Base-by-base conservation (phyloP, 1,140 invertebrate genomes). In the Myzus persicae region DNA sequence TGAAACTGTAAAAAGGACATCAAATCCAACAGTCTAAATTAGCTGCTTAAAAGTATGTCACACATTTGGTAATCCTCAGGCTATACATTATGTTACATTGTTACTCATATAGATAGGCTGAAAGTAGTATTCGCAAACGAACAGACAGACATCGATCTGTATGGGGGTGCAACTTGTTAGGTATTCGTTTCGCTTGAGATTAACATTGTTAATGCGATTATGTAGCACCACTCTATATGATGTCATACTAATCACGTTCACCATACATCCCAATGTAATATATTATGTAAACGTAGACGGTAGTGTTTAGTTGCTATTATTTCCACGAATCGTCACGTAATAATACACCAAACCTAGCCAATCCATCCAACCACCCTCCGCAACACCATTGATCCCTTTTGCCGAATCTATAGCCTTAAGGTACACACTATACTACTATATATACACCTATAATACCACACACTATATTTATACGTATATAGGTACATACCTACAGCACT, bases 281-380 rank as follows among this genome's bases (percentile, higher is more conserved):
- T n/a, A 67, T 31, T 67, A 67, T 67, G 31, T 18, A n/a, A 14
- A 31, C 48, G 31, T 1, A 76, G 14, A 76, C 59, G 59, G 31
- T 76, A 76, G 59, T 76, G n/a, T 76, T 76, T 76, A 76, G 31
- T 76, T 76, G 59, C 59, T 14, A 76, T 76, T n/a, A 76, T 76
- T 76, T 76, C 59, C 31, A 76, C 59, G 59, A 76, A 76, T 14
- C 3, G 14, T n/a, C 59, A 76, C 59, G 59, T 76, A 76, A 76
- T 76, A 76, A 76, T 76, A 76, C 59, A 76, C 59, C 59, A n/a
- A n/a, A 76, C 59, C 7, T 76, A 8, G 31, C 14, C 11, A 11
- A n/a, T n/a, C 31, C n/a, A n/a, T n/a, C 59, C 59, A 1, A 1
- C 31, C 31, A 1, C 26, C 54, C 14, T 18, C 11, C 59, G 1